phyloP scores from a whole-genome alignment of 2,888 invertebrate species.

The Smittia aterrima region DNA sequence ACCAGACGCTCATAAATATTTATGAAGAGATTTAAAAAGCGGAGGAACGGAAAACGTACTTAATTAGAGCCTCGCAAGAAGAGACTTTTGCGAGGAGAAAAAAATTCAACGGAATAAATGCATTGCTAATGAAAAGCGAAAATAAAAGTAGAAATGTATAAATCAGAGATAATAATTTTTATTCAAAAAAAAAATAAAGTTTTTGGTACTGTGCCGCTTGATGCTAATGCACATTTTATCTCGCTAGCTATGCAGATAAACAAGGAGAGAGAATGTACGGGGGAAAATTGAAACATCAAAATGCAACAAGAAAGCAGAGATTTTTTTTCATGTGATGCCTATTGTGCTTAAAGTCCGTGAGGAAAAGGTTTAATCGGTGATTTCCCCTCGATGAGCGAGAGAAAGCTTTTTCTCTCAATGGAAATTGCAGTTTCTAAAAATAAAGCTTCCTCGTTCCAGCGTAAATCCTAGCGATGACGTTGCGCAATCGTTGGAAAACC shows the following conservation, averaged over 20 bases:
- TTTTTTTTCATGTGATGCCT: background rate
- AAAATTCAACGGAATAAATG: background rate
- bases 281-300: slow-evolving; percentile 26
- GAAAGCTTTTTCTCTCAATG: background rate
- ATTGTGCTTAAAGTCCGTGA: background rate
- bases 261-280: background rate
- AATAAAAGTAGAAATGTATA: background rate
- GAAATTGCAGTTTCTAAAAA: background rate
- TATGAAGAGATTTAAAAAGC: slow-evolving; percentile 26
- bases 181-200: background rate
- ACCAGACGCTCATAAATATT: slow-evolving; percentile 34
- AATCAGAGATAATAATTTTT: slow-evolving; percentile 21
- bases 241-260: background rate
- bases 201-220: background rate
- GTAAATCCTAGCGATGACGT: background rate
- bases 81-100: background rate
- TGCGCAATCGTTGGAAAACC: background rate
- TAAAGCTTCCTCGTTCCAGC: background rate
- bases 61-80: slow-evolving; percentile 33
- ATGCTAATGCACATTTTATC: slow-evolving; percentile 28
- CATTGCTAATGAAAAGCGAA: background rate
- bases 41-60: slow-evolving; percentile 28
- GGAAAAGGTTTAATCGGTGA: background rate
- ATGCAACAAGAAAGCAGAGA: slow-evolving; percentile 27
- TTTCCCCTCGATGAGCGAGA: slow-evolving; percentile 1